phyloP scores from a whole-genome alignment of 2,888 invertebrate genomes.

The Drosophila diplacantha region DNA sequence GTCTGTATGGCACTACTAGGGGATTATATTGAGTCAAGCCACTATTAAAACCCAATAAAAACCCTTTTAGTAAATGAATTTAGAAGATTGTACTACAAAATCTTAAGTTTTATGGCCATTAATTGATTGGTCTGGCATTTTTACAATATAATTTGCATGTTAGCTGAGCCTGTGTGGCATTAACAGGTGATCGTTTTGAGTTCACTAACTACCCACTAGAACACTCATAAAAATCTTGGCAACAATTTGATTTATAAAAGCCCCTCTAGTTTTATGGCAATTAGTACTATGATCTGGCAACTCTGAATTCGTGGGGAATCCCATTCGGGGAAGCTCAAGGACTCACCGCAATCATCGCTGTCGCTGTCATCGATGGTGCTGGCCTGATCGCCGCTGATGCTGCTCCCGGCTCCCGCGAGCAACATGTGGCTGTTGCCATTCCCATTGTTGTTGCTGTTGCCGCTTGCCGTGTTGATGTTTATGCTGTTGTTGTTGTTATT shows the following conservation, averaged over 20 bases:
- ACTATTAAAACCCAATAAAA: not conserved
- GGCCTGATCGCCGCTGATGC: conserved; percentile 76
- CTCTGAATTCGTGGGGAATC: not conserved
- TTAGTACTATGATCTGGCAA: not conserved
- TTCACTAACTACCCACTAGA: not conserved
- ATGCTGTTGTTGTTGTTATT: conserved; percentile 33
- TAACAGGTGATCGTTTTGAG: not conserved
- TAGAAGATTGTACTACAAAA: not conserved
- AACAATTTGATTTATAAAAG: not conserved
- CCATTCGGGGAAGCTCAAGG: not conserved
- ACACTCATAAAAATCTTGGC: too few relatives aligned
- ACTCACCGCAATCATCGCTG: conserved; percentile 77
- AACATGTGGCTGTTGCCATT: conserved; percentile 51
- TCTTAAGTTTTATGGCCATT: not conserved
- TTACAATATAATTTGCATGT: too few relatives aligned
- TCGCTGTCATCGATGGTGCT: conserved; percentile 78
- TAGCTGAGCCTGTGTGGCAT: not conserved
- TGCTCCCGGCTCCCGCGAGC: conserved; percentile 68
- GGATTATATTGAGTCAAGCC: not conserved
- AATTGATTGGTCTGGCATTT: not conserved
- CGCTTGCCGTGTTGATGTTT: conserved; percentile 3
- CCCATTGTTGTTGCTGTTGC: conserved; percentile 42
- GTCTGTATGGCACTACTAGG: not conserved
- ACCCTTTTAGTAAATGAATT: not conserved
- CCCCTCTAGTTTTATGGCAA: not conserved